Evolutionary conservation across 2,888 invertebrate species (phyloP).

Genomic region (Thymelicus acteon): DNA sequence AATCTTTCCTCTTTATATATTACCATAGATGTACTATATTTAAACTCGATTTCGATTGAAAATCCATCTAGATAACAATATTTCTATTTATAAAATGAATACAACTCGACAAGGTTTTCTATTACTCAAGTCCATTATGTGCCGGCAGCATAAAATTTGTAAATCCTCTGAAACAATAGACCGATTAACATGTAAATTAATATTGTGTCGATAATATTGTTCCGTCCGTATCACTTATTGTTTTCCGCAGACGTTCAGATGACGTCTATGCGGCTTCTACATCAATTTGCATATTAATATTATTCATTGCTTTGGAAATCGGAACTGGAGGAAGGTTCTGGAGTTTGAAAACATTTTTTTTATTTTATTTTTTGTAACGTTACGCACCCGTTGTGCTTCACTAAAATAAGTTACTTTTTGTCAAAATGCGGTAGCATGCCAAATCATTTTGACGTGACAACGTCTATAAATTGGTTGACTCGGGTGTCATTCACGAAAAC

Average conservation of each 20-base stretch:
- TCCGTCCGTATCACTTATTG: conserved; percentile 50
- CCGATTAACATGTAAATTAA: conserved; percentile 66
- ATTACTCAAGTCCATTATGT: background rate
- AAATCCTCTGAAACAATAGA: conserved; percentile 49
- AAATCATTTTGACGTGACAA: no score
- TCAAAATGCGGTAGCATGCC: no score
- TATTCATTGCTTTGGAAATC: background rate
- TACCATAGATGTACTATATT: no score
- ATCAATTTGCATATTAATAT: background rate
- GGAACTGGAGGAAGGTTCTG: background rate
- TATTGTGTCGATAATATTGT: conserved; percentile 60
- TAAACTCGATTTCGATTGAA: no score
- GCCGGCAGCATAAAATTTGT: conserved; percentile 8
- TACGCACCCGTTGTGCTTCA: no score
- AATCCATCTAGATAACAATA: no score
- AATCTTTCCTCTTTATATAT: no score
- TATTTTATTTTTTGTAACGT: no score
- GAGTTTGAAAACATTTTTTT: background rate
- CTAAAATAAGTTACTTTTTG: no score
- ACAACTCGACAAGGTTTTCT: background rate
- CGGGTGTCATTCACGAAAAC: no score
- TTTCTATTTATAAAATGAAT: background rate
- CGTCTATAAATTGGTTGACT: no score
- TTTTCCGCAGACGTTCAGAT: conserved; percentile 41
- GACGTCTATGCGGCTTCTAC: conserved; percentile 12